Evolutionary conservation across 1,140 invertebrate species (phyloP).

Genomic region (Bombus soroeensis): DNA sequence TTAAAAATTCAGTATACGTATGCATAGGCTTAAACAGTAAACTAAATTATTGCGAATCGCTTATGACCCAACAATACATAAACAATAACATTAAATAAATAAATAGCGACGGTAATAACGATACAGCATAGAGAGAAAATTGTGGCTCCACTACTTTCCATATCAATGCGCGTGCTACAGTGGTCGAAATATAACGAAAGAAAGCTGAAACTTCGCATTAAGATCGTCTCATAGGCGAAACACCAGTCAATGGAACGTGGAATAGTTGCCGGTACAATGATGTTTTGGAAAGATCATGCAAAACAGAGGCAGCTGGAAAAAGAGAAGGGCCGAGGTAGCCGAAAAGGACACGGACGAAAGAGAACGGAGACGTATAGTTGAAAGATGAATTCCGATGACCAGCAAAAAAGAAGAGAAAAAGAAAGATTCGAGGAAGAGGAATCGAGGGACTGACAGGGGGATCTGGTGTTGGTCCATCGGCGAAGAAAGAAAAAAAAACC

Average conservation of each 20-base stretch:
- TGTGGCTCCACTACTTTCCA: too few species aligned
- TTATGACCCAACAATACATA: too few species aligned
- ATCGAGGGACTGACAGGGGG: constrained; percentile 34
- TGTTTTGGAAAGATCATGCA: constrained; percentile 14
- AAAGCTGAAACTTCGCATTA: too few species aligned
- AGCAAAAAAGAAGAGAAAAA: not conserved
- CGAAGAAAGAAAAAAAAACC: not conserved
- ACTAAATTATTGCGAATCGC: too few species aligned
- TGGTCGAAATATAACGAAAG: not conserved
- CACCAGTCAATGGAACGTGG: not conserved
- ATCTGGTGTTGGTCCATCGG: constrained; percentile 11
- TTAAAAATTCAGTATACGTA: too few species aligned
- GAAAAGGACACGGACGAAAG: constrained; percentile 2
- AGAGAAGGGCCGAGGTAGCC: not conserved
- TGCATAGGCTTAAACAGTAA: too few species aligned
- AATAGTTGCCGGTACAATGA: not conserved
- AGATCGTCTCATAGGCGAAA: not conserved
- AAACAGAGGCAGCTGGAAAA: not conserved
- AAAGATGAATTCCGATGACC: constrained; percentile 42
- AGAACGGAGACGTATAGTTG: constrained; percentile 18
- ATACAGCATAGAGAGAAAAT: too few species aligned
- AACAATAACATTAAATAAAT: too few species aligned
- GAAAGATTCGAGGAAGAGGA: not conserved
- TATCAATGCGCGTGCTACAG: not conserved
- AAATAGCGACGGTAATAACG: too few species aligned